A percentile compares a stretch with the other conserved stretches of the same genome.
These are phyloP conservation scores for Sitobion miscanthi DNA, from an alignment of 1,140 invertebrate genomes.

Conservation along the genomic window DNA sequence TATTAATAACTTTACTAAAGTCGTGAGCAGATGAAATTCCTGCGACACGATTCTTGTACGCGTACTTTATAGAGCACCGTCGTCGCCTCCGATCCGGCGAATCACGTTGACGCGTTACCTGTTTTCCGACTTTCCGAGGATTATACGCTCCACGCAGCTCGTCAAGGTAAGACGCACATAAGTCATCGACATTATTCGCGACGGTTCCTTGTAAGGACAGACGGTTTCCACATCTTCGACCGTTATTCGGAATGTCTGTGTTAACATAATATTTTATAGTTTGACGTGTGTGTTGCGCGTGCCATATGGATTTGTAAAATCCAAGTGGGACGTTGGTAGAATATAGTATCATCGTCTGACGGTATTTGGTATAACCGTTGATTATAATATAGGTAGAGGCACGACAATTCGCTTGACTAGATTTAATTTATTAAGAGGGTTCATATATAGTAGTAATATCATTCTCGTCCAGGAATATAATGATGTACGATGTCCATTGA, in stretches of 20 bases:
- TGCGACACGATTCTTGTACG: not conserved
- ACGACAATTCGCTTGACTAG: not conserved
- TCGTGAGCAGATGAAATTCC: not conserved
- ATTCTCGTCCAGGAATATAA: not conserved
- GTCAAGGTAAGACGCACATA: too few species aligned
- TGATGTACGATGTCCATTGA: not conserved
- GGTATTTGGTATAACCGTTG: not conserved
- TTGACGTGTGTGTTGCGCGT: not conserved
- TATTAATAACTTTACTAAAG: too few species aligned
- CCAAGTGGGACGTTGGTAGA: not conserved
- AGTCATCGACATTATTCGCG: too few species aligned
- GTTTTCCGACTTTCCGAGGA: not conserved
- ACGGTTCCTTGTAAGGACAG: too few species aligned
- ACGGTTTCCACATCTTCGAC: too few species aligned
- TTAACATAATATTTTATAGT: not conserved
- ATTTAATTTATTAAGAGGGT: not conserved
- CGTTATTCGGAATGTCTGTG: not conserved
- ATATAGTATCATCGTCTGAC: not conserved
- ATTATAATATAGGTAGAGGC: not conserved
- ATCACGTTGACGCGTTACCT: not conserved
- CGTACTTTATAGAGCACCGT: not conserved
- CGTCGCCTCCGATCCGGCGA: not conserved
- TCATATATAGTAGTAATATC: not conserved
- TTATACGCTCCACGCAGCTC: not conserved
- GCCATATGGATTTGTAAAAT: not conserved